Conservation (phyloP, 2,797 vertebrate species). For the Fistularia commersonii region DNA sequence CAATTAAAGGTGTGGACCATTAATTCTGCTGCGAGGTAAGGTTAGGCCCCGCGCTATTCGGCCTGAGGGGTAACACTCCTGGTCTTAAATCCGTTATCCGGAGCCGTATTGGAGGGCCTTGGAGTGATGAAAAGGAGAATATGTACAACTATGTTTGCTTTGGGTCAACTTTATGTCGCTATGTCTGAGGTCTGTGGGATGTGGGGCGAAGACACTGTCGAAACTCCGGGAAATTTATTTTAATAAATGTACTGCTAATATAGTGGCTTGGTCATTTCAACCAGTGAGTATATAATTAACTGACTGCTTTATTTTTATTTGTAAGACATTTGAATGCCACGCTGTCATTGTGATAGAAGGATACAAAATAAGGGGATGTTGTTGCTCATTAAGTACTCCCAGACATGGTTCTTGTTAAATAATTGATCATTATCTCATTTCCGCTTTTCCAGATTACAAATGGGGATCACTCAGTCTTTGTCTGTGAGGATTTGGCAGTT, state of each 20-base stretch:
- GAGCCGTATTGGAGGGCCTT: slow-evolving; percentile 57
- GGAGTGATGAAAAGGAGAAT: slow-evolving; percentile 53
- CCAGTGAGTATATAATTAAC: too few species aligned
- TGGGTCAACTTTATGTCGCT: slow-evolving; percentile 29
- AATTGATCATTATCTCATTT: too few species aligned
- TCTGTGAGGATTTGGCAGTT: too few species aligned
- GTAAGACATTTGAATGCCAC: too few species aligned
- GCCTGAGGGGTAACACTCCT: slow-evolving; percentile 56
- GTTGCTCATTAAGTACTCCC: too few species aligned
- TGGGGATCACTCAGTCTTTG: too few species aligned
- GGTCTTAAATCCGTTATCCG: slow-evolving; percentile 63
- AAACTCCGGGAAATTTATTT: slow-evolving; percentile 9
- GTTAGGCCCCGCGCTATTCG: slow-evolving; percentile 69
- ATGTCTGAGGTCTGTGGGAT: slow-evolving; percentile 13
- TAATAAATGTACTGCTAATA: slow-evolving; percentile 10
- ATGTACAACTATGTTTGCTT: slow-evolving; percentile 20
- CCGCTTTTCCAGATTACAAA: too few species aligned
- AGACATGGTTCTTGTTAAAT: too few species aligned
- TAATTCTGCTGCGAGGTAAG: slow-evolving; percentile 73
- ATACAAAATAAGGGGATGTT: too few species aligned
- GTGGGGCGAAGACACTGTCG: slow-evolving; percentile 9
- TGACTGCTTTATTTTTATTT: too few species aligned
- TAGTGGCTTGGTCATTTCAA: not conserved
- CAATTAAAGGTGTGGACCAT: slow-evolving; percentile 82
- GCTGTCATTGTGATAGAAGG: too few species aligned